phyloP scores from a whole-genome alignment of 2,113 vertebrate species.

The Callocephalon fimbriatum region DNA sequence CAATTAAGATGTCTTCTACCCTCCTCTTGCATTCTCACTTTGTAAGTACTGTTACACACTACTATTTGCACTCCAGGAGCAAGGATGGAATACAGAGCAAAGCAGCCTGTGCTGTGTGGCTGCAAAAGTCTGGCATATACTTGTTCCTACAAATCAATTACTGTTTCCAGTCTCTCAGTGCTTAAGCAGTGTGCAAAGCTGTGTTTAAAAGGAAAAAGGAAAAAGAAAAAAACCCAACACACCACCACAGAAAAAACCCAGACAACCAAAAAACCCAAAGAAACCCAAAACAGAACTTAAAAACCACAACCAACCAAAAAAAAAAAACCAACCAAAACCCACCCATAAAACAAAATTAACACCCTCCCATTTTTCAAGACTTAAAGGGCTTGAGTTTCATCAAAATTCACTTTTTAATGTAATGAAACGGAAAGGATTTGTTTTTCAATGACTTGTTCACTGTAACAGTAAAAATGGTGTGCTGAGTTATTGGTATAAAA shows the following conservation, averaged over 20 bases:
- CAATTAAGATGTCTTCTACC: background rate
- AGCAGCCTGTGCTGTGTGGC: background rate
- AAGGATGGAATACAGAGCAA: background rate
- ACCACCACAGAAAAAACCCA: background rate
- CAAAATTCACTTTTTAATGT: background rate
- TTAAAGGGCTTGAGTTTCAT: background rate
- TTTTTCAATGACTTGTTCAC: background rate
- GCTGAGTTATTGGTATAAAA: background rate
- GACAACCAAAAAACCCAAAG: background rate
- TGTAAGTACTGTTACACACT: background rate
- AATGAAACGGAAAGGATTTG: background rate
- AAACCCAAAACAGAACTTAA: background rate
- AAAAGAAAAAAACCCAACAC: background rate
- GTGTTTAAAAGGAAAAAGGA: background rate
- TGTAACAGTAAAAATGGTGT: background rate
- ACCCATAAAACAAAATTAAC: background rate
- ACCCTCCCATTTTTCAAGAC: background rate
- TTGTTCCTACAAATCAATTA: background rate
- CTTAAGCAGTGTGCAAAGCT: background rate
- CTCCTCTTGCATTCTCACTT: accelerated
- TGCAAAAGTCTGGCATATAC: background rate
- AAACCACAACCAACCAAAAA: no score
- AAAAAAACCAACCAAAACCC: background rate
- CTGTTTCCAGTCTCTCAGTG: background rate
- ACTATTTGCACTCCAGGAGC: accelerated